phyloP scores from a whole-genome alignment of 2,797 vertebrate species.

The Hoplostethus mediterraneus region DNA sequence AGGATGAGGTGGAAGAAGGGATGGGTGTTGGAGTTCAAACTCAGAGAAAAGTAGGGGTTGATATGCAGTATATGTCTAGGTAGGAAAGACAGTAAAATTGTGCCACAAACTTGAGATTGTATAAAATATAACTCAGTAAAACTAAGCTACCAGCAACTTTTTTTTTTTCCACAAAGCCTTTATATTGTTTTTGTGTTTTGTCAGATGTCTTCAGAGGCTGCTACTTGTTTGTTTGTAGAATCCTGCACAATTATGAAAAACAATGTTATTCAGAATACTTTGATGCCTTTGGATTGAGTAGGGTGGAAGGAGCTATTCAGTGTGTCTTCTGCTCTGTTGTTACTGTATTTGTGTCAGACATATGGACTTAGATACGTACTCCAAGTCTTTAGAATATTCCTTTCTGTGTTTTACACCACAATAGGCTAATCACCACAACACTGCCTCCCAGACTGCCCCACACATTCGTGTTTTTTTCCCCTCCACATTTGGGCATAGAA shows the following conservation, averaged over 20 bases:
- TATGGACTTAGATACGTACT: conserved; percentile 11
- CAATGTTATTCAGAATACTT: conserved; percentile 39
- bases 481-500: conserved; percentile 21
- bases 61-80: conserved; percentile 77
- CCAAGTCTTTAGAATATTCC: conserved; percentile 26
- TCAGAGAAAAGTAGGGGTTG: conserved; percentile 63
- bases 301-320: conserved; percentile 19
- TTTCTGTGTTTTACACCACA: conserved; percentile 21
- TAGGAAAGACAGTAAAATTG: conserved; percentile 66
- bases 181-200: conserved; percentile 63
- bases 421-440: conserved; percentile 4
- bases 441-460: conserved; percentile 4
- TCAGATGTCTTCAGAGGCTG: conserved; percentile 79
- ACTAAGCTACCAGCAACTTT: conserved; percentile 80
- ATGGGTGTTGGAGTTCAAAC: conserved; percentile 38
- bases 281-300: conserved; percentile 53
- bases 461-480: conserved; percentile 25
- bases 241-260: conserved; percentile 67
- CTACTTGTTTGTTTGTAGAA: conserved; percentile 75
- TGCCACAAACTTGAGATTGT: conserved; percentile 80
- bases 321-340: conserved; percentile 28
- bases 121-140: conserved; percentile 72
- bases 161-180: conserved; percentile 67
- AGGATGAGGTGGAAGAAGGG: conserved; percentile 61
- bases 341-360: conserved; percentile 37